These are phyloP conservation scores for Coptotermes formosanus DNA, from an alignment of 1,140 invertebrate species.

Conservation along the genomic window DNA sequence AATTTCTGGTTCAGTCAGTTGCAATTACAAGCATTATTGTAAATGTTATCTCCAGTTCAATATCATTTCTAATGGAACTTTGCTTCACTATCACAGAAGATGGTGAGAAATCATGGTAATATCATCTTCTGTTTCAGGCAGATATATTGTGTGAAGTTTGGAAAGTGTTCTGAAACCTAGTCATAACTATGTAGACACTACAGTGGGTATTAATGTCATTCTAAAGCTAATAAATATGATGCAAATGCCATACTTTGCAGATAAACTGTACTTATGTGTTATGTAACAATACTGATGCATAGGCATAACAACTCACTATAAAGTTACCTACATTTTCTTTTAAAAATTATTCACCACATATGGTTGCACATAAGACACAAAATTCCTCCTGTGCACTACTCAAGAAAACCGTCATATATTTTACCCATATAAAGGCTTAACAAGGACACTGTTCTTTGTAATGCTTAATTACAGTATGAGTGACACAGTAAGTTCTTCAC, in stretches of 20 bases:
- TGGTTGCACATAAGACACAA: not conserved
- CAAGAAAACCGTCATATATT: not conserved
- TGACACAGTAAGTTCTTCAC: not conserved
- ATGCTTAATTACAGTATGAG: not conserved
- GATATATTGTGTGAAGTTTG: no score
- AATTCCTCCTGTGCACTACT: not conserved
- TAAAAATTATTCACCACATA: not conserved
- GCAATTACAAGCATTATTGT: no score
- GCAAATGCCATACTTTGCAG: not conserved
- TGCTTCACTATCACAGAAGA: no score
- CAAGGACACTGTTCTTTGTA: slow-evolving; percentile 15
- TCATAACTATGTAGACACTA: no score
- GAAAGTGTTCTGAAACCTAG: no score
- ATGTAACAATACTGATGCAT: slow-evolving; percentile 5
- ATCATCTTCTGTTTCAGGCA: no score
- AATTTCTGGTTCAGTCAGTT: no score
- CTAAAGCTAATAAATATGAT: not conserved
- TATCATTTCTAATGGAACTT: no score
- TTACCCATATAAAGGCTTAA: not conserved
- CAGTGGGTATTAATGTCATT: not conserved
- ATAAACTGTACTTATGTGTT: not conserved
- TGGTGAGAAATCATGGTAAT: no score
- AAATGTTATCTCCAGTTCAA: no score
- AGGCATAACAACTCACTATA: slow-evolving; percentile 1
- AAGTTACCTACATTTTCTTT: not conserved